Evolutionary conservation across 2,797 vertebrate species (phyloP), one percentile per base, ranked within the genome.

Genomic region (Paguma larvata): DNA sequence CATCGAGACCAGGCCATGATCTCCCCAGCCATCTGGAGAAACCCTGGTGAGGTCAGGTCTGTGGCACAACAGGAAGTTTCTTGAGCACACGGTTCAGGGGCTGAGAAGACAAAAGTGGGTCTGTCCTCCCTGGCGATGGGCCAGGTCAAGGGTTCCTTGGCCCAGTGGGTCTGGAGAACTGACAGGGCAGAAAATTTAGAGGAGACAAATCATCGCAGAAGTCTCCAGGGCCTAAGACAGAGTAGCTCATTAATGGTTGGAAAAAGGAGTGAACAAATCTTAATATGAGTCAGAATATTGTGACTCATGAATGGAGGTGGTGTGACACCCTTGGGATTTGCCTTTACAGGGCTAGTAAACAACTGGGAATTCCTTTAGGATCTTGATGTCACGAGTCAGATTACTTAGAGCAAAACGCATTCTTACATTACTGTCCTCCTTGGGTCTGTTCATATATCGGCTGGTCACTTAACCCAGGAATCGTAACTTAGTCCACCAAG

Each of bases 301-400:
- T 89, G 92, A 96, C 88, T 97, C 85, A 70, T 18, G 46, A 53
- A n/a, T 48, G 56, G 85, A 77, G 85, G 44, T 46, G 56, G 38
- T 46, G 7, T 41, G 67, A 68, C 75, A 84, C 92, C 79, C 65
- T 65, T 0, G 30, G 88, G 89, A 70, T 51, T 83, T 15, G 25
- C 72, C 83, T 91, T 75, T 19, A 70, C 65, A 4, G 83, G 79
- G 59, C 73, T 94, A 53, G 89, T 94, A 95, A 97, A 82, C 95
- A 89, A 67, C 38, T 18, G 51, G 87, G 41, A 89, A 85, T 91
- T 91, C 93, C 93, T 87, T 89, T 51, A 94, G 96, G 92, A 70
- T 80, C 95, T 97, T 21, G 32, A 21, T 34, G 34, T 79, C 1
- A 4, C 38, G 70, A 92, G 34, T 67, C 72, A 82, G 34, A 67